Percentiles rank a stretch among this genome's conserved stretches.
Conservation (phyloP, 1,140 invertebrate genomes). For the Copidosoma floridanum region DNA sequence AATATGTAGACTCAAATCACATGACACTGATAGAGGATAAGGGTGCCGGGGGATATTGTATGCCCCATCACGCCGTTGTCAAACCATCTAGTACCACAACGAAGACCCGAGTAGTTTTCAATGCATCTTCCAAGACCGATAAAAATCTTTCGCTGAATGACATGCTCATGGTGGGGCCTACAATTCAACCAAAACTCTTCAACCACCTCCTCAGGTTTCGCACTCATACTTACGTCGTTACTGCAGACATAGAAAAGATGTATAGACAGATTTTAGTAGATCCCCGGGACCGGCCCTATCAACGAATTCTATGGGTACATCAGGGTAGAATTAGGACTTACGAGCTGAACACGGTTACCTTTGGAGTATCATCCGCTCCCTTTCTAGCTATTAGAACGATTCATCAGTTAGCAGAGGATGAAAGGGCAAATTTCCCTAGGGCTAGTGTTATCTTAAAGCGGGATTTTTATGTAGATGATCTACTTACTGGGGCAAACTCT, state of each 20-base stretch:
- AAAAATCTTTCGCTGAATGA: too few relatives aligned
- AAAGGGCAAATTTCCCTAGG: too few relatives aligned
- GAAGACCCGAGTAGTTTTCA: constrained; percentile 3
- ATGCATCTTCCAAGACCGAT: not conserved
- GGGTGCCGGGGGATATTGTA: not conserved
- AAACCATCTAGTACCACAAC: not conserved
- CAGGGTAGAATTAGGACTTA: not conserved
- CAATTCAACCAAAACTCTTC: not conserved
- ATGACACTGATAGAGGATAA: not conserved
- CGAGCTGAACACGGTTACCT: too few relatives aligned
- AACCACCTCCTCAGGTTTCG: constrained; percentile 4
- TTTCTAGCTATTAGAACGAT: too few relatives aligned
- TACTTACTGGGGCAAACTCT: too few relatives aligned
- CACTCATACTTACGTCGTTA: not conserved
- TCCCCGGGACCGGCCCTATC: too few relatives aligned
- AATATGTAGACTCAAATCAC: not conserved
- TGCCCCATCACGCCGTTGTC: not conserved
- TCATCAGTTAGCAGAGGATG: too few relatives aligned
- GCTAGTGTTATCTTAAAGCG: too few relatives aligned
- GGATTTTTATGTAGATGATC: too few relatives aligned
- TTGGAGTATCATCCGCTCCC: too few relatives aligned
- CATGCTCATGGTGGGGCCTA: not conserved
- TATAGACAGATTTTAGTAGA: constrained; percentile 1
- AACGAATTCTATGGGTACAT: not conserved
- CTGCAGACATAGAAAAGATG: constrained; percentile 13